Percentiles rank a stretch among this genome's conserved stretches.
phyloP scores from a whole-genome alignment of 2,797 vertebrate genomes.

The Garrulus glandarius region DNA sequence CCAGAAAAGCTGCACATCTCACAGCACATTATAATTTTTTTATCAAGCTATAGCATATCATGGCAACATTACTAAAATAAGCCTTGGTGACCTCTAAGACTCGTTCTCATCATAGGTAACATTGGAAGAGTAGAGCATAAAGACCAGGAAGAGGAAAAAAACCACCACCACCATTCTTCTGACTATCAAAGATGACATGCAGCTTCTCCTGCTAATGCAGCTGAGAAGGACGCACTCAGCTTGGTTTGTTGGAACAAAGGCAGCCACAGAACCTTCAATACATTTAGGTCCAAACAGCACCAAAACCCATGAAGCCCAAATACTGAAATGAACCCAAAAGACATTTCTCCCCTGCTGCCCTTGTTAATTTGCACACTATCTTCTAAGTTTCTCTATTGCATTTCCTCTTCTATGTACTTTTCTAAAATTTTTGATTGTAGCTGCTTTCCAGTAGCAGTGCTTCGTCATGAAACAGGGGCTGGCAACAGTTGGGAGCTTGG shows the following conservation, averaged over 20 bases:
- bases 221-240: background rate
- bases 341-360: background rate
- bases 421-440: background rate
- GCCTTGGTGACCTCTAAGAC: background rate
- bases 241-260: background rate
- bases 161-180: background rate
- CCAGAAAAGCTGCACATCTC: background rate
- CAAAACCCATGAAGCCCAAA: background rate
- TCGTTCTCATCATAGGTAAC: background rate
- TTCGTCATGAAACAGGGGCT: background rate
- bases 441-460: background rate
- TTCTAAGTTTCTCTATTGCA: background rate
- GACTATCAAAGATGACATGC: background rate
- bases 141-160: background rate
- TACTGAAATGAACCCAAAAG: background rate
- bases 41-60: background rate
- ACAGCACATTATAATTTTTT: background rate
- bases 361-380: background rate
- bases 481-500: background rate
- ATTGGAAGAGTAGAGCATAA: background rate
- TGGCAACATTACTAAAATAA: background rate
- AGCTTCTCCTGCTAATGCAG: background rate
- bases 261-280: background rate
- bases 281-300: background rate
- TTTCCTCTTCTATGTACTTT: background rate